Base-by-base conservation (phyloP, 1,140 invertebrate genomes). In the Oncopodura yosiiana region DNA sequence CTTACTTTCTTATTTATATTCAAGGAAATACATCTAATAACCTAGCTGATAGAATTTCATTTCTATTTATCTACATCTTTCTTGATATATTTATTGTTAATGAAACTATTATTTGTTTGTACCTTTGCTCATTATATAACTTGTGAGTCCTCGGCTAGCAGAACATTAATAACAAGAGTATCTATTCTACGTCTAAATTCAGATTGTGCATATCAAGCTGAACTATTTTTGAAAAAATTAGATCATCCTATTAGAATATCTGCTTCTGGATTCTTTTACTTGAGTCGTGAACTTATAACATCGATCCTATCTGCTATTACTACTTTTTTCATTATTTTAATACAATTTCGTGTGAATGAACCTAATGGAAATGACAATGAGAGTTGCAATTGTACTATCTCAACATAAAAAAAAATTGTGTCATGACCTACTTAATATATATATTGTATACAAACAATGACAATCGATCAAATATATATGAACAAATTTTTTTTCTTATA, bases 191-290 rank as follows among this genome's bases (percentile, higher is more conserved):
- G 37, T 1, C 36, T 58, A 2, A 24, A 42, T 3, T 21, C 42
- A 4, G 52, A 53, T 11, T 46, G 52, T 34, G 27, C 3, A 9
- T 39, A 34, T 52, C 16, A 60, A 43, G 24, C 56, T 51, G 53
- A 60, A 56, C 30, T 45, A n/a, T 60, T 60, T 46, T 23, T 60
- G 19, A 44, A 41, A 18, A 53, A 49, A 14, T 5, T 60, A 9
- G 34, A 36, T 36, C 30, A 24, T 2, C 43, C 46, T 2, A 19
- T 43, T 11, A 32, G 24, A 3, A 39, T 60, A 29, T 50, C 52
- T 39, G 58, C 58, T 12, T 18, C 46, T 3, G 58, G 44, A 29
- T 60, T 39, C 29, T 60, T 60, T 18, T 19, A 14, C 9, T 34
- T 60, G 8, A 49, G 56, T 21, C 26, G 37, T 41, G 46, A 27